Conservation (phyloP, 2,113 vertebrate species). For the Micronycteris hirsuta region DNA sequence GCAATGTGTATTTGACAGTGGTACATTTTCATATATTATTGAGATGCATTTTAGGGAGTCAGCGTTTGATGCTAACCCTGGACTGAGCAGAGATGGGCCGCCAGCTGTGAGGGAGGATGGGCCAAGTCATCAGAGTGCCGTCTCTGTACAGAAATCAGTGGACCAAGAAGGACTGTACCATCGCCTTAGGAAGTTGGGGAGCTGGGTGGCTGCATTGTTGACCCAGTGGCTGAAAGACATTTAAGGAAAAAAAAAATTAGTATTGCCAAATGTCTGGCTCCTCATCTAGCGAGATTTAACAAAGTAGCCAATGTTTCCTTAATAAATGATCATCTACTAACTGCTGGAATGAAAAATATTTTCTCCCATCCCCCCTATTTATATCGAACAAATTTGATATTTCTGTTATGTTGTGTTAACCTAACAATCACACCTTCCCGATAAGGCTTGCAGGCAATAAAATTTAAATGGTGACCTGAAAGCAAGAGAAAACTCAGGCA, state of each 20-base stretch:
- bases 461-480: neutral
- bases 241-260: neutral
- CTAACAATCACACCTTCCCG: neutral
- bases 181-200: neutral
- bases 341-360: neutral
- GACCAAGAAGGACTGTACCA: neutral
- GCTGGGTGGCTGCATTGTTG: neutral
- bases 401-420: neutral
- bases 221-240: neutral
- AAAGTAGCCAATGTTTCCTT: neutral
- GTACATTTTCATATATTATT: neutral
- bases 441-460: neutral
- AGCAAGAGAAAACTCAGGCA: neutral
- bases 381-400: neutral
- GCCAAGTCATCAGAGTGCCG: neutral
- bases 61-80: neutral
- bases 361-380: neutral
- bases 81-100: neutral
- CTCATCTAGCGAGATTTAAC: neutral
- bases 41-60: neutral
- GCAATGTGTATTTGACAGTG: neutral
- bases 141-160: neutral
- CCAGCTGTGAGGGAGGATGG: neutral
- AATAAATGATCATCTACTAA: neutral
- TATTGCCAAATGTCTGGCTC: neutral